Base-by-base conservation (phyloP, 2,888 invertebrate species). In the Ceriagrion tenellum region DNA sequence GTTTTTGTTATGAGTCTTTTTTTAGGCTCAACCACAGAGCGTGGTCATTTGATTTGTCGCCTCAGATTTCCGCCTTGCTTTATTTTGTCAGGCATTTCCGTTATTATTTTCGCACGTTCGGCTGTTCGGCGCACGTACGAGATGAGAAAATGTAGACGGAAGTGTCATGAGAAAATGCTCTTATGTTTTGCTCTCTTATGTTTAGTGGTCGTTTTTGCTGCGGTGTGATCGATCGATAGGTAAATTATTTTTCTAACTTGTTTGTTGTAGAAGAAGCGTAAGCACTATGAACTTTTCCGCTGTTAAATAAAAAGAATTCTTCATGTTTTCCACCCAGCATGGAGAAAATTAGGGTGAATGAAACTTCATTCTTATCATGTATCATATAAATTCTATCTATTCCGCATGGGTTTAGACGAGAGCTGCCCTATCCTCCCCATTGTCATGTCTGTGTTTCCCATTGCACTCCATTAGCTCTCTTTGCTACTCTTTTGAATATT, bases 21-120 rank as follows among this genome's bases (percentile, higher is more conserved):
- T 69, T 81, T 81, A 26, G 81, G 12, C 35, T 13, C 16, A 81
- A 81, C 81, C 81, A 35, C 81, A 81, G 81, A 81, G 35, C 35
- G 81, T 81, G 35, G 81, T 81, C 35, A 35, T 81, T 81, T 81
- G 81, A 81, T 81, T 81, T 81, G 30, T 81, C 81, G 30, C 81
- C 16, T 81, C 81, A 2, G 35, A 35, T 81, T 35, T 81, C 35
- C 81, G 8, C 81, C 26, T 81, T 81, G 12, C 81, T 35, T 81
- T 81, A 81, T 81, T 81, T 81, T 81, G 35, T 35, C 81, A 69
- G 26, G 35, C 16, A 1, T 81, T 30, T 81, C 81, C 81, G 81
- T 81, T 35, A 81, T 81, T 35, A 35, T 35, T 81, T 81, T 69
- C 81, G 30, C 81, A 13, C 35, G 74, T 81, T 35, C 30, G 30